These are phyloP conservation scores for Andrena bicolor DNA, from an alignment of 2,888 invertebrate genomes.

Conservation along the genomic window DNA sequence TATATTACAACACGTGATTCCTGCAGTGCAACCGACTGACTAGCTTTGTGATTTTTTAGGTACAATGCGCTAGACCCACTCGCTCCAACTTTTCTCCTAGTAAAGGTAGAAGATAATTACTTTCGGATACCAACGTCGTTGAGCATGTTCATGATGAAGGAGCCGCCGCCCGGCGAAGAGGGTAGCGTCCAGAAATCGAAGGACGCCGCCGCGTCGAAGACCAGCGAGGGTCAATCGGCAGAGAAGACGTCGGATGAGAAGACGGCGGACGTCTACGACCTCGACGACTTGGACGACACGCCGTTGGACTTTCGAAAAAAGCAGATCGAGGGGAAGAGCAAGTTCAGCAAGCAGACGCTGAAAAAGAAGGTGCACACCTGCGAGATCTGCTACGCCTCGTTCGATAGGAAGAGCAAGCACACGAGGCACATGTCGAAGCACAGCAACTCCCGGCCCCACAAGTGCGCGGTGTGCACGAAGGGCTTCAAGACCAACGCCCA, in stretches of 20 bases:
- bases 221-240: background rate
- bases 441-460: constrained; percentile 79
- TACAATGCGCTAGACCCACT: constrained; percentile 78
- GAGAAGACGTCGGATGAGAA: background rate
- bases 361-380: constrained; percentile 74
- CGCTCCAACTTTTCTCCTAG: constrained; percentile 79
- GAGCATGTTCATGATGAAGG: constrained; percentile 80
- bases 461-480: constrained; percentile 78
- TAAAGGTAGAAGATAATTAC: constrained; percentile 80
- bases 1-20: constrained; percentile 2
- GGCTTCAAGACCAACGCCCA: constrained; percentile 79
- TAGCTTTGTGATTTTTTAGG: constrained; percentile 79
- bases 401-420: constrained; percentile 78
- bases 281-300: constrained; percentile 74
- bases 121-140: constrained; percentile 80
- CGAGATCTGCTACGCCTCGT: constrained; percentile 77
- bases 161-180: constrained; percentile 65
- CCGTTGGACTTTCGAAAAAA: constrained; percentile 74
- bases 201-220: background rate
- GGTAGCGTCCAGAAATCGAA: constrained; percentile 14
- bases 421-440: constrained; percentile 80
- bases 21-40: constrained; percentile 69
- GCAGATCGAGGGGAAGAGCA: constrained; percentile 38
- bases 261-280: constrained; percentile 24
- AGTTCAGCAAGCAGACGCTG: constrained; percentile 7